Evolutionary conservation across 2,888 invertebrate genomes (phyloP).

Genomic region (Pegoplata infirma): DNA sequence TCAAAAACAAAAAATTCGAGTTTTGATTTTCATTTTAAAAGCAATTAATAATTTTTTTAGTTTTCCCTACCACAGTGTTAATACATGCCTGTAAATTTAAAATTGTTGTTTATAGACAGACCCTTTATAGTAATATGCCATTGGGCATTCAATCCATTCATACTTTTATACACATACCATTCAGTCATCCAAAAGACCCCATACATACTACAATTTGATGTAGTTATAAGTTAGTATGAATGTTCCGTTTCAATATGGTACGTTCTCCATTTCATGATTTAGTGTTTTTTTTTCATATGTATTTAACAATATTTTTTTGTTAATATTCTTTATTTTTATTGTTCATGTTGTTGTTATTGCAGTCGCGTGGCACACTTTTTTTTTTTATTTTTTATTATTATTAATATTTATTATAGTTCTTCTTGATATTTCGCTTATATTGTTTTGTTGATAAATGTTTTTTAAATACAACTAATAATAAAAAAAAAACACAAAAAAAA

Average conservation of each 20-base stretch:
- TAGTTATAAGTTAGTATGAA: too few relatives aligned
- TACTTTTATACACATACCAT: not conserved
- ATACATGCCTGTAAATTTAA: too few relatives aligned
- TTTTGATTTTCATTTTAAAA: too few relatives aligned
- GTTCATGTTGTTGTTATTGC: slow-evolving; percentile 11
- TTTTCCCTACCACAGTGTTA: too few relatives aligned
- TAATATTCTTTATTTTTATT: not conserved
- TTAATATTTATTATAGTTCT: slow-evolving; percentile 6
- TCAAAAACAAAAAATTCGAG: too few relatives aligned
- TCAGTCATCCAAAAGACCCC: too few relatives aligned
- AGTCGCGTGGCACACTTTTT: slow-evolving; percentile 40
- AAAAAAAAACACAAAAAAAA: not conserved
- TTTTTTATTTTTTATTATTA: slow-evolving; percentile 3
- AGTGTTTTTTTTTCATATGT: too few relatives aligned
- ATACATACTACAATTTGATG: too few relatives aligned
- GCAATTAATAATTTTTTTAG: too few relatives aligned
- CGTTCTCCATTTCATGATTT: not conserved
- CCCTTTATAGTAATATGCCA: not conserved
- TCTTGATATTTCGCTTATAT: slow-evolving; percentile 5
- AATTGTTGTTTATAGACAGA: not conserved
- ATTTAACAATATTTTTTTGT: not conserved
- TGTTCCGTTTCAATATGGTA: too few relatives aligned
- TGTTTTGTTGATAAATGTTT: not conserved
- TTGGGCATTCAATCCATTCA: slow-evolving; percentile 3
- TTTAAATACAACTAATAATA: not conserved